Percentiles rank a stretch among this genome's conserved stretches.
Evolutionary conservation across 2,113 vertebrate species (phyloP).

Genomic region (Dolichotis patagonum): DNA sequence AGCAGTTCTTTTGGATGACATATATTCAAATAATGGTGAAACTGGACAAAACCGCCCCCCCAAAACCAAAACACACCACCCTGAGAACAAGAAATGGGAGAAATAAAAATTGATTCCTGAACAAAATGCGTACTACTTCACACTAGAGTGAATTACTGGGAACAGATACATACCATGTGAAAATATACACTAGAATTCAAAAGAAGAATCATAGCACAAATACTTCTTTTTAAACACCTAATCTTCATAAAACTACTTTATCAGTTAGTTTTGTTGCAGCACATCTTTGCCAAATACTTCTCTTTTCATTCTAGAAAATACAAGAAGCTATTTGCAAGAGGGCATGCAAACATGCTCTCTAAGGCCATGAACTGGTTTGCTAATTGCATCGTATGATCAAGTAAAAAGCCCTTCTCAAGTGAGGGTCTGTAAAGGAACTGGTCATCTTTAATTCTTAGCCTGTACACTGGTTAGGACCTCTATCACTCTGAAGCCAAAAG

Average conservation of each 20-base stretch:
- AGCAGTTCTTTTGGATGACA: conserved; percentile 19
- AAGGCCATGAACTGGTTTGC: conserved; percentile 71
- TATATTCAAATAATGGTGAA: conserved; percentile 30
- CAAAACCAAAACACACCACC: background rate
- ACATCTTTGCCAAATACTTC: conserved; percentile 35
- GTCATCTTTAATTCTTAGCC: background rate
- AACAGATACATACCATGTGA: background rate
- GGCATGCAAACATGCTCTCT: conserved; percentile 56
- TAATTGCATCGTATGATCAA: conserved; percentile 67
- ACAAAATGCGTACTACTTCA: background rate
- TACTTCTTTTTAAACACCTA: background rate
- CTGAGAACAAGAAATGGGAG: conserved; percentile 39
- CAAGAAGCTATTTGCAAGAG: conserved; percentile 68
- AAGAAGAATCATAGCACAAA: background rate
- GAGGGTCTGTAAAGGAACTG: conserved; percentile 28
- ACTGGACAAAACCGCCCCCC: background rate
- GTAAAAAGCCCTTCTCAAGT: conserved; percentile 58
- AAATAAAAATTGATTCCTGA: conserved; percentile 53
- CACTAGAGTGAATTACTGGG: background rate
- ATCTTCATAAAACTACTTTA: conserved; percentile 33
- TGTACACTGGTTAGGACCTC: background rate
- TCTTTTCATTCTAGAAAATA: conserved; percentile 63
- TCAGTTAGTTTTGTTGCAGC: background rate
- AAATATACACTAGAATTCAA: background rate
- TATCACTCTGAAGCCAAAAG: conserved; percentile 56